A percentile compares a stretch with the other conserved stretches of the same genome.
Evolutionary conservation across 2,113 vertebrate species (phyloP).

Genomic region (Dissostichus mawsoni): DNA sequence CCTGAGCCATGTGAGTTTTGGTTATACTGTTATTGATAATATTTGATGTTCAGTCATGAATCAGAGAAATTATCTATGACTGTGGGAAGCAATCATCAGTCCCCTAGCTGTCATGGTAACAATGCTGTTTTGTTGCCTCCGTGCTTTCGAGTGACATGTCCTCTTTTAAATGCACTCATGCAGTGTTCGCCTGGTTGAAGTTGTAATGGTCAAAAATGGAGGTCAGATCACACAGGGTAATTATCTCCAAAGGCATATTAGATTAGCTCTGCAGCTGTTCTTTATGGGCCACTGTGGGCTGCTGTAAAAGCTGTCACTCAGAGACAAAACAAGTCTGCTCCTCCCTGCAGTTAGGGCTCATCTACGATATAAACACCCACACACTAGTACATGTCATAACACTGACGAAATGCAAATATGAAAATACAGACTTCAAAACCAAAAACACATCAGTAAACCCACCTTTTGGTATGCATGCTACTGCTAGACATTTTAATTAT

Average conservation of each 20-base stretch:
- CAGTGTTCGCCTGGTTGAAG: slow-evolving; percentile 46
- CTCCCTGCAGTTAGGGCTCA: slow-evolving; percentile 41
- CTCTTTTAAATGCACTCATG: slow-evolving; percentile 29
- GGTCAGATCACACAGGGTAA: slow-evolving; percentile 58
- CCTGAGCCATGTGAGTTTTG: slow-evolving; percentile 7
- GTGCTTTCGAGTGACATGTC: slow-evolving; percentile 12
- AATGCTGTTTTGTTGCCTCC: slow-evolving; percentile 10
- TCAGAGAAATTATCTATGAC: slow-evolving; percentile 21
- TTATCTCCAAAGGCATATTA: slow-evolving; percentile 59
- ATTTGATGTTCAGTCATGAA: slow-evolving; percentile 24
- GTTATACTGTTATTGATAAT: slow-evolving; percentile 11
- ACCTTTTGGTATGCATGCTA: background rate
- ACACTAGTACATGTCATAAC: slow-evolving; percentile 52
- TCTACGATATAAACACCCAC: slow-evolving; percentile 53
- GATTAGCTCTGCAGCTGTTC: slow-evolving; percentile 63
- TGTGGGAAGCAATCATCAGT: slow-evolving; percentile 10
- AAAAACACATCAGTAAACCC: background rate
- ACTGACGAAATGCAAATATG: background rate
- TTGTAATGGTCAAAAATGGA: slow-evolving; percentile 60
- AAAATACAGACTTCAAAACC: slow-evolving; percentile 16
- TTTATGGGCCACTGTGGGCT: slow-evolving; percentile 43
- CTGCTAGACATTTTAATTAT: background rate
- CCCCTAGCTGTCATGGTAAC: slow-evolving; percentile 36
- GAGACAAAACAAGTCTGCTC: slow-evolving; percentile 23
- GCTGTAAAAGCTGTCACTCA: slow-evolving; percentile 47